These are phyloP conservation scores for Apteryx owenii DNA, from an alignment of 2,113 vertebrate genomes.

Conservation along the genomic window DNA sequence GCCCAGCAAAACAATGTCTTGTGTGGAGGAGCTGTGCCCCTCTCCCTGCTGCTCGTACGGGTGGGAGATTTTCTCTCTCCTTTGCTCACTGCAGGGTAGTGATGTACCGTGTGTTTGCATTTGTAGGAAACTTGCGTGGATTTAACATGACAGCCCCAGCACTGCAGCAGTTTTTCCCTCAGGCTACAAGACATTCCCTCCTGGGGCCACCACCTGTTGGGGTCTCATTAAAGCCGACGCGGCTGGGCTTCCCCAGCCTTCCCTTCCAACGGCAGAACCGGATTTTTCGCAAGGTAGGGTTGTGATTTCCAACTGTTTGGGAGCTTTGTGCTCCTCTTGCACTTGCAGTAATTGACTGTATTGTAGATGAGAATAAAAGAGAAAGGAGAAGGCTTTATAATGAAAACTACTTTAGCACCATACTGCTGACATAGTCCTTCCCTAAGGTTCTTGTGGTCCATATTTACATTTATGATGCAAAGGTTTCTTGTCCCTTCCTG, in stretches of 20 bases:
- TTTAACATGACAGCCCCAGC: conserved; percentile 89
- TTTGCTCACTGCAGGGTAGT: background rate
- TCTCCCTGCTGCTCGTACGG: background rate
- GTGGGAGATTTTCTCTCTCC: background rate
- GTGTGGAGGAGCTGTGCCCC: background rate
- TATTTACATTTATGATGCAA: background rate
- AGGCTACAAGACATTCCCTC: conserved; percentile 90
- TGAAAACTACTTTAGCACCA: background rate
- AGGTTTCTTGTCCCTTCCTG: background rate
- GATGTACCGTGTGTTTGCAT: background rate
- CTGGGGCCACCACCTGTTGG: conserved; percentile 94
- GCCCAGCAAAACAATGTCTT: background rate
- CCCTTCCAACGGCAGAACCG: conserved; percentile 85
- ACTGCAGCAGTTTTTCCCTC: conserved; percentile 91
- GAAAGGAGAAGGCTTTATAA: background rate
- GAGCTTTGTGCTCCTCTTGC: background rate
- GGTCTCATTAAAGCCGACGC: conserved; percentile 88
- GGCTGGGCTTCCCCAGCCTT: conserved; percentile 85
- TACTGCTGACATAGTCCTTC: background rate
- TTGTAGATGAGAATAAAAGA: background rate
- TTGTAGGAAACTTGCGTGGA: conserved; percentile 85
- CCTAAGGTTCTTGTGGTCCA: background rate
- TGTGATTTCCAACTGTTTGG: background rate
- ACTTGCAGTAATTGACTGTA: background rate
- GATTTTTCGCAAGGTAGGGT: conserved; percentile 83